Conservation (phyloP, 2,113 vertebrate genomes). For the Rafetus swinhoei region DNA sequence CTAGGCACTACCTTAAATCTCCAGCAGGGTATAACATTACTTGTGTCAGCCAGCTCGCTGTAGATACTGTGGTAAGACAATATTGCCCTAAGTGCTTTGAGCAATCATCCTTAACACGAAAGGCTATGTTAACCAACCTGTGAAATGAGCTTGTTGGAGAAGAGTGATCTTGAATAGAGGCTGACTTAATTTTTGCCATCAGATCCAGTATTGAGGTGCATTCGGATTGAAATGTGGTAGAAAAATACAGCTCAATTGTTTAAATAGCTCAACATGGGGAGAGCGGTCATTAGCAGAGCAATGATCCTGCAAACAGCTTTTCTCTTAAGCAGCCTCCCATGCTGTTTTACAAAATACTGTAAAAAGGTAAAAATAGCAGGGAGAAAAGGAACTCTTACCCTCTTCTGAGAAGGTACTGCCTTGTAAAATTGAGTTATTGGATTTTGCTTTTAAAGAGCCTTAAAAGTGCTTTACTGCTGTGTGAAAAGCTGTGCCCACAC, state of each 20-base stretch:
- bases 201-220: not conserved
- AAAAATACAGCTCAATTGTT: slow-evolving; percentile 1
- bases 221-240: slow-evolving; percentile 23
- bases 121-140: slow-evolving; percentile 49
- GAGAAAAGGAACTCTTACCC: not conserved
- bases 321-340: not conserved
- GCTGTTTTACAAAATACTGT: slow-evolving; percentile 29
- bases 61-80: slow-evolving; percentile 55
- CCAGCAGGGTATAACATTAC: not conserved
- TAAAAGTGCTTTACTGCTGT: not conserved
- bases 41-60: slow-evolving; percentile 45
- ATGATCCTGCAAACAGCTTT: slow-evolving; percentile 40
- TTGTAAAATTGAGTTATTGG: slow-evolving; percentile 6
- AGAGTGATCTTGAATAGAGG: slow-evolving; percentile 50
- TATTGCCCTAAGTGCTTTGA: slow-evolving; percentile 55
- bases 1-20: slow-evolving; percentile 40
- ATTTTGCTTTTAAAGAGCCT: slow-evolving; percentile 6
- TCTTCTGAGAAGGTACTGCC: slow-evolving; percentile 3
- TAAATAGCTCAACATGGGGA: slow-evolving; percentile 43
- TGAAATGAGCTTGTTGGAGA: slow-evolving; percentile 66
- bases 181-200: slow-evolving; percentile 54
- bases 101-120: slow-evolving; percentile 56
- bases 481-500: not conserved
- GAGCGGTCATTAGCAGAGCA: slow-evolving; percentile 9
- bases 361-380: slow-evolving; percentile 31